A percentile compares a stretch with the other conserved stretches of the same genome.
phyloP scores from a whole-genome alignment of 2,888 invertebrate species.

The Colostygia pectinataria region DNA sequence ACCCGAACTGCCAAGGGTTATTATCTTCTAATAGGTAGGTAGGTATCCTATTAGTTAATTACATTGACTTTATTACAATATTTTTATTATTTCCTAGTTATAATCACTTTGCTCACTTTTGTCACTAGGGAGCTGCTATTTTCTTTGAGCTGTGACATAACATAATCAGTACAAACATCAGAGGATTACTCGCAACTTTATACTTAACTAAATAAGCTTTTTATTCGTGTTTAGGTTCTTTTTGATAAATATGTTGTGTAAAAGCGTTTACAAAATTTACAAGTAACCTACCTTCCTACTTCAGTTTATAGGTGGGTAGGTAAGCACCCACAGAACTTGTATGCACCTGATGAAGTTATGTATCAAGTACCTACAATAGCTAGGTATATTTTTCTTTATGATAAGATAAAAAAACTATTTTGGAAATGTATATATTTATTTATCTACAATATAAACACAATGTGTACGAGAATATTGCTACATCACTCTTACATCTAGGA shows the following conservation, averaged over 20 bases:
- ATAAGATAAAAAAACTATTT: slow-evolving; percentile 31
- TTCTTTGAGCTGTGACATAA: slow-evolving; percentile 12
- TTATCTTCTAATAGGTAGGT: too few relatives aligned
- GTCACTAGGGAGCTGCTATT: too few relatives aligned
- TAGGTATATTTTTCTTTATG: not conserved
- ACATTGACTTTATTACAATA: too few relatives aligned
- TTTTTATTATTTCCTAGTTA: too few relatives aligned
- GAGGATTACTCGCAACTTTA: slow-evolving; percentile 67
- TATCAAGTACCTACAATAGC: not conserved
- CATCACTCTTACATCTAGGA: slow-evolving; percentile 69
- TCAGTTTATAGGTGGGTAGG: too few relatives aligned
- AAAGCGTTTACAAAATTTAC: slow-evolving; percentile 13
- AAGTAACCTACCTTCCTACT: too few relatives aligned
- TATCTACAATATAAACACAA: slow-evolving; percentile 81
- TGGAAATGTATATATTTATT: slow-evolving; percentile 73
- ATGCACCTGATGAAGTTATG: too few relatives aligned
- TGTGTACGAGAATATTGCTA: slow-evolving; percentile 74
- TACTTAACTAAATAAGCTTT: slow-evolving; percentile 52
- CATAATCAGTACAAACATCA: slow-evolving; percentile 45
- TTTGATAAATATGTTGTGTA: slow-evolving; percentile 23
- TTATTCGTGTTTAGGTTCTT: slow-evolving; percentile 38
- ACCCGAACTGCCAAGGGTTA: too few relatives aligned
- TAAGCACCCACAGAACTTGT: too few relatives aligned
- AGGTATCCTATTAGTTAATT: too few relatives aligned
- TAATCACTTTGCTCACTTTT: too few relatives aligned